Conservation (phyloP, 2,797 vertebrate species). For the Gymnopithys bicolor region DNA sequence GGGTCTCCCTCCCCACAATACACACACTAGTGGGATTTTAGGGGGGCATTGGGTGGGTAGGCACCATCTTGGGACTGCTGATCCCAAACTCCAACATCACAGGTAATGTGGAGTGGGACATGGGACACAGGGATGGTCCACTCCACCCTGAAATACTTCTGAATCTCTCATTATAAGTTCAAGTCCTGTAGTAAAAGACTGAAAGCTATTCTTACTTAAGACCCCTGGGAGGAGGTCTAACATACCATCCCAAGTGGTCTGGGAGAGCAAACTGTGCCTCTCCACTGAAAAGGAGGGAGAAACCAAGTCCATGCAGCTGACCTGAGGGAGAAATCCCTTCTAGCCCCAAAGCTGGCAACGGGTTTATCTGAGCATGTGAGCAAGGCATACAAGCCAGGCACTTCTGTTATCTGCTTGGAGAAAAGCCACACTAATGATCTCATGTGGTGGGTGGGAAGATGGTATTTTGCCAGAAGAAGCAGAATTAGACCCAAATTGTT, state of each 20-base stretch:
- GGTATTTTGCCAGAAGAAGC: conserved; percentile 33
- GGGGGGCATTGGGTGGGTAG: background rate
- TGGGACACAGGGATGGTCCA: background rate
- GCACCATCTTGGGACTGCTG: background rate
- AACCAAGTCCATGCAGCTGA: background rate
- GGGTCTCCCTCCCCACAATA: background rate
- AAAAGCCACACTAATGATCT: conserved; percentile 30
- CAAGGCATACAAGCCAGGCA: background rate
- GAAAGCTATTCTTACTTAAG: background rate
- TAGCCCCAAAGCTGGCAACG: background rate
- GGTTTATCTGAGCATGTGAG: conserved; percentile 23
- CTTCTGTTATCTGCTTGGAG: conserved; percentile 49
- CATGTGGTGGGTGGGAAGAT: background rate
- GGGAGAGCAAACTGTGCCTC: background rate
- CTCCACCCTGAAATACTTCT: background rate
- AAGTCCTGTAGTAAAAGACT: background rate
- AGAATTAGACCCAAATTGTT: conserved; percentile 27
- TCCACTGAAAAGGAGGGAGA: background rate
- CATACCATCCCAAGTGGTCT: background rate
- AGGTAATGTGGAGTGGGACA: background rate
- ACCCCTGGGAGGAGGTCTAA: background rate
- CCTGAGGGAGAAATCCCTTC: background rate
- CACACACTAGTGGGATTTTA: background rate
- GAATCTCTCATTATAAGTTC: background rate
- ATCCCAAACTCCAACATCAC: accelerated